phyloP scores from a whole-genome alignment of 2,113 vertebrate species.

The Megaceryle maxima region DNA sequence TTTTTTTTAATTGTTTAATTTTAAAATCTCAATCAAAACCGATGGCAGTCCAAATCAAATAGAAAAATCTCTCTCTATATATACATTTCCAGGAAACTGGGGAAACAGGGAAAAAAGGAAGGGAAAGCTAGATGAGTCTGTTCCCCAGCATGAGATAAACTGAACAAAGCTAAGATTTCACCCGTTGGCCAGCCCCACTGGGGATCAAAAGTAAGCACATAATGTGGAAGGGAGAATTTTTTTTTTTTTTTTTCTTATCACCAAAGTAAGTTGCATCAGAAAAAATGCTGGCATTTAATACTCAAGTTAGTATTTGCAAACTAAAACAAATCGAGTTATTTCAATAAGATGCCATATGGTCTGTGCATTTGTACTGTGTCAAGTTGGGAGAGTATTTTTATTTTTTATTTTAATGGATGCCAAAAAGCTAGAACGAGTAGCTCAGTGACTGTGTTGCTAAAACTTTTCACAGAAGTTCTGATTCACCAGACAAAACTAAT shows the following conservation, averaged over 20 bases:
- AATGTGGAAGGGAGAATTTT: background rate
- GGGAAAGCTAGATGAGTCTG: background rate
- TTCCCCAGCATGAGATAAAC: background rate
- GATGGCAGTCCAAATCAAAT: background rate
- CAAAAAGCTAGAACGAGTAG: background rate
- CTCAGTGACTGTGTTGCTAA: background rate
- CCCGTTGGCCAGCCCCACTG: background rate
- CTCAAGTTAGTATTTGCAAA: slow-evolving; percentile 32
- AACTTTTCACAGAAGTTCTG: background rate
- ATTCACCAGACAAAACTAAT: background rate
- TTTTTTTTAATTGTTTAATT: background rate
- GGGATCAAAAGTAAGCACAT: background rate
- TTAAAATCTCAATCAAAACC: background rate
- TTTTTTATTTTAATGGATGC: background rate
- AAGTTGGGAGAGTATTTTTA: background rate
- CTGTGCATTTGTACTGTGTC: background rate
- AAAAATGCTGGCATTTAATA: slow-evolving; percentile 8
- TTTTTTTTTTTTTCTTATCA: background rate
- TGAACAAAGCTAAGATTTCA: background rate
- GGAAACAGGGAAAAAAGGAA: background rate
- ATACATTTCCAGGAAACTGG: background rate
- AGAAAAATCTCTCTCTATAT: background rate
- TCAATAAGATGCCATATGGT: slow-evolving; percentile 27
- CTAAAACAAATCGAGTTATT: slow-evolving; percentile 22
- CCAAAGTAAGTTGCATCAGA: background rate